Percentiles rank a stretch among this genome's conserved stretches.
Evolutionary conservation across 2,113 vertebrate species (phyloP).

Genomic region (Muscicapa adusta): DNA sequence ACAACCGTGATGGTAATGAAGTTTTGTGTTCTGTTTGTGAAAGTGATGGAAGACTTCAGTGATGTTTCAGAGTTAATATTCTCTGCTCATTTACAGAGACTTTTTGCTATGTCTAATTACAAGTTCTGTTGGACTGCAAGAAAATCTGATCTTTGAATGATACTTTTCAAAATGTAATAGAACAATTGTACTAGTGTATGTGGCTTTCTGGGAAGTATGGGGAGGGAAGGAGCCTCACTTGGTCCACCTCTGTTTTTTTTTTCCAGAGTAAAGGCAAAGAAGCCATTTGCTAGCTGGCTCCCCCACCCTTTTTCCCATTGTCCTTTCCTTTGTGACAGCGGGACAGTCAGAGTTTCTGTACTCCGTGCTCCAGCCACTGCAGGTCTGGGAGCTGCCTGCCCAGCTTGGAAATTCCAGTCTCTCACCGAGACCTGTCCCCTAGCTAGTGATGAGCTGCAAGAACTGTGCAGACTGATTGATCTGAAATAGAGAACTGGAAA

Average conservation of each 20-base stretch:
- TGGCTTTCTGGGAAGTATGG: slow-evolving; percentile 19
- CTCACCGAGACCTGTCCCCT: slow-evolving; percentile 61
- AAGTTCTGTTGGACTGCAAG: slow-evolving; percentile 46
- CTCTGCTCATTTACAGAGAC: slow-evolving; percentile 19
- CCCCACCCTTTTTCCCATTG: slow-evolving; percentile 37
- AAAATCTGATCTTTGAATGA: slow-evolving; percentile 37
- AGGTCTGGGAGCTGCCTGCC: slow-evolving; percentile 55
- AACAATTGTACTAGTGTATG: slow-evolving; percentile 38
- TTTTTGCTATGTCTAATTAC: slow-evolving; percentile 3
- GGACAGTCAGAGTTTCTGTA: slow-evolving; percentile 60
- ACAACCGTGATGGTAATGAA: neutral
- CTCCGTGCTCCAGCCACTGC: slow-evolving; percentile 53
- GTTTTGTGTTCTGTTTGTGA: neutral
- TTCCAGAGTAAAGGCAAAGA: slow-evolving; percentile 74
- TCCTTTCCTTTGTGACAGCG: slow-evolving; percentile 63
- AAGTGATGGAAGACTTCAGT: slow-evolving; percentile 22
- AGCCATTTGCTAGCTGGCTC: slow-evolving; percentile 66
- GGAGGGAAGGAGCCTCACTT: slow-evolving; percentile 51
- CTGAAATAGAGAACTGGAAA: slow-evolving; percentile 66
- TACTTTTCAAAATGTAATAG: slow-evolving; percentile 26
- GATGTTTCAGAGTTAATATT: slow-evolving; percentile 34
- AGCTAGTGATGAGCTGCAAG: slow-evolving; percentile 69
- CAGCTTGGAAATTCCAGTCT: slow-evolving; percentile 66
- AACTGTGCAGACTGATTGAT: slow-evolving; percentile 72
- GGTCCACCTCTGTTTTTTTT: slow-evolving; percentile 70